Percentiles rank a stretch among this genome's conserved stretches.
Evolutionary conservation across 2,888 invertebrate species (phyloP).

Genomic region (Agonopterix subpropinquella): DNA sequence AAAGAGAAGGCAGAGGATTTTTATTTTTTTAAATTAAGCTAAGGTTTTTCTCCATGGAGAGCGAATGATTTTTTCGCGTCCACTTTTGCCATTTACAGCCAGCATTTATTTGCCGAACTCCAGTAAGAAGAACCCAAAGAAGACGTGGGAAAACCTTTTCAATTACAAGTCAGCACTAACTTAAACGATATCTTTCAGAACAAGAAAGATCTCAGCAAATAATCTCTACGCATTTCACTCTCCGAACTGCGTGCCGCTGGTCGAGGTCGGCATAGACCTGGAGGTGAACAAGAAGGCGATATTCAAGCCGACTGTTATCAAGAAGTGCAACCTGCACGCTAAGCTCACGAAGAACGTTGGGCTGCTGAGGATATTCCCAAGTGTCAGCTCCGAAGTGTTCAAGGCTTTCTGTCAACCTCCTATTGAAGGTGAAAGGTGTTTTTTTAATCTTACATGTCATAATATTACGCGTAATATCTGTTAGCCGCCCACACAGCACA

Average conservation of each 20-base stretch:
- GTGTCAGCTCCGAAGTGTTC: conserved; percentile 87
- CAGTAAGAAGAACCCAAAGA: too few relatives aligned
- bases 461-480: too few relatives aligned
- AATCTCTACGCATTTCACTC: conserved; percentile 89
- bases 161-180: not conserved
- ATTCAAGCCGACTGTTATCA: conserved; percentile 57
- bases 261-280: conserved; percentile 87
- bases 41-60: too few relatives aligned
- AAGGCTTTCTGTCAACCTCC: conserved; percentile 84
- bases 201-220: conserved; percentile 83
- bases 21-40: too few relatives aligned
- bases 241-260: conserved; percentile 90
- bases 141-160: not conserved
- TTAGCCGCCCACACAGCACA: too few relatives aligned
- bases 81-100: too few relatives aligned
- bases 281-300: conserved; percentile 73
- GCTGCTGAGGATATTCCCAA: conserved; percentile 91
- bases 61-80: too few relatives aligned
- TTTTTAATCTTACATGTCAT: not conserved
- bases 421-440: conserved; percentile 66
- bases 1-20: too few relatives aligned
- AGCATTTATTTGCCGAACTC: too few relatives aligned
- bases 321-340: conserved; percentile 82
- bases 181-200: conserved; percentile 53
- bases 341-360: conserved; percentile 90